Percentiles rank a stretch among this genome's conserved stretches.
Evolutionary conservation across 2,113 vertebrate genomes (phyloP).

Genomic region (Nycticryphes semicollaris): DNA sequence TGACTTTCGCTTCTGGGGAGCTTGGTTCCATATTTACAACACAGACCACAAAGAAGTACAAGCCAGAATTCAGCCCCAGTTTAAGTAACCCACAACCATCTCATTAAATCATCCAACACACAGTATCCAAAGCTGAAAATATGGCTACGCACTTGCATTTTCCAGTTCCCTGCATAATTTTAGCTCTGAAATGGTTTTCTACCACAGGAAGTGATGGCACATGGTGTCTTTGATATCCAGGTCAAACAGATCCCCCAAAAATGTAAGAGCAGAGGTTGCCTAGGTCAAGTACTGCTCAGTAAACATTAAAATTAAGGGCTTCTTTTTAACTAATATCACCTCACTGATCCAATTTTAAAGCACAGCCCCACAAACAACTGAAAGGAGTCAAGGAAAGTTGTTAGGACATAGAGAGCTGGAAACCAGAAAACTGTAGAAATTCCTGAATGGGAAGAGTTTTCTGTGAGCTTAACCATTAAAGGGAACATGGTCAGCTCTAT

Average conservation of each 20-base stretch:
- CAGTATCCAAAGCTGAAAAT: background rate
- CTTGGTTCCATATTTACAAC: background rate
- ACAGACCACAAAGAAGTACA: background rate
- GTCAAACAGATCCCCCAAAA: background rate
- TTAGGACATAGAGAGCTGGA: background rate
- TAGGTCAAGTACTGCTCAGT: background rate
- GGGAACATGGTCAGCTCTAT: background rate
- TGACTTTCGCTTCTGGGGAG: background rate
- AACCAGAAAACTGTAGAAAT: background rate
- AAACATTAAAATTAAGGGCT: background rate
- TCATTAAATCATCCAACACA: background rate
- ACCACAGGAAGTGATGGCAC: background rate
- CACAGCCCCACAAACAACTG: background rate
- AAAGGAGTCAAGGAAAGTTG: background rate
- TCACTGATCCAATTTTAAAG: background rate
- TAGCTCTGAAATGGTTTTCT: background rate
- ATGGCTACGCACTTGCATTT: accelerated
- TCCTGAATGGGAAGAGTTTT: background rate
- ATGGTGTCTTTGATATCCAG: background rate
- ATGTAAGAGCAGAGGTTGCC: background rate
- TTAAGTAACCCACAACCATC: slow-evolving; percentile 30
- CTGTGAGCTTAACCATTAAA: background rate
- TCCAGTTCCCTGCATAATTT: background rate
- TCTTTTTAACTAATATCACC: background rate
- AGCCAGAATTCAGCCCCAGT: slow-evolving; percentile 7